Base-by-base conservation (phyloP, 2,113 vertebrate genomes). In the Dicaeum eximium region DNA sequence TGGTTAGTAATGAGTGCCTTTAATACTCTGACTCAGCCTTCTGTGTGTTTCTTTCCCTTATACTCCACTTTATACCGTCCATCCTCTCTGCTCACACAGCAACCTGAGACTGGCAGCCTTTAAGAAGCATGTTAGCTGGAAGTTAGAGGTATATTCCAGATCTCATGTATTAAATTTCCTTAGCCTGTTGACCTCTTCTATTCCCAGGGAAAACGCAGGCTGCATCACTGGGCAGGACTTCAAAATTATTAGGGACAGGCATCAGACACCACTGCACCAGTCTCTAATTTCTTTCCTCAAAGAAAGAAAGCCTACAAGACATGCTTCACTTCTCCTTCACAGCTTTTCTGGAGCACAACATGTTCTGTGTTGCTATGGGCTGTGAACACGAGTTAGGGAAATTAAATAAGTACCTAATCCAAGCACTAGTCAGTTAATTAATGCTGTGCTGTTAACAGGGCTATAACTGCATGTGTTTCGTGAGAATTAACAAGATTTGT, bases 401-500 rank as follows among this genome's bases (percentile, higher is more conserved):
- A 92, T 88, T 50, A 78, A 89, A 62, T 93, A 96, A 89, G 91
- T 60, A 85, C 84, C 91, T 92, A 82, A 94, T 85, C 84, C 84
- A 87, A 84, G 77, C 66, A 66, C 61, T 51, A 33, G 44, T 74
- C 71, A n/a, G 48, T 91, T 93, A 95, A 97, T 95, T 92, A 91
- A 93, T 79, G 65, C 42, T 65, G 51, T 72, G 85, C 81, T 75
- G 42, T 65, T 95, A 95, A 84, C 89, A 58, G 84, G 42, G 64
- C 56, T 85, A 69, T 91, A 96, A 71, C 61, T 50, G 33, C 64
- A 80, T 31, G 60, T 27, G 30, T 40, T 95, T 88, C 42, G 48
- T 74, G 31, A 91, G 92, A 91, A 93, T 93, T 96, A 95, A 74
- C 86, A 84, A 95, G 81, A 90, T 90, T 93, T 92, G 45, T 61